A percentile compares a stretch with the other conserved stretches of the same genome.
phyloP scores from a whole-genome alignment of 1,140 invertebrate species.

The Euborellia annulipes region DNA sequence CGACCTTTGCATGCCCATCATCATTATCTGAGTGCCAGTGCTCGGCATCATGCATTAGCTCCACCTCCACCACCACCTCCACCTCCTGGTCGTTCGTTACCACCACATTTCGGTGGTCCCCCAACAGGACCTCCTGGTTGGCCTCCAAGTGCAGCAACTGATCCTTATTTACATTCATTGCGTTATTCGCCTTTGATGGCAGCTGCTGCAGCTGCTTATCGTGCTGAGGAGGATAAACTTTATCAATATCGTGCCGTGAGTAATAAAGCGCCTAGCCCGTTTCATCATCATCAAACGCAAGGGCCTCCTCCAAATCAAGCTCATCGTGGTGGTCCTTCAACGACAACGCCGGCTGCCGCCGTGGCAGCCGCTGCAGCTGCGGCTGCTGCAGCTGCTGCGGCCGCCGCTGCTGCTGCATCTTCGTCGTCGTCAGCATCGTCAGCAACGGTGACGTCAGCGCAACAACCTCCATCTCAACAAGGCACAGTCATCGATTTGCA shows the following conservation, averaged over 20 bases:
- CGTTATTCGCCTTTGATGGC: constrained; percentile 37
- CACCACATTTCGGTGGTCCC: constrained; percentile 11
- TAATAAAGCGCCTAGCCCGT: constrained; percentile 45
- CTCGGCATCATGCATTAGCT: constrained; percentile 15
- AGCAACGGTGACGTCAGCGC: neutral
- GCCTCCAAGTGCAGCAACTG: constrained; percentile 26
- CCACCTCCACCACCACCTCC: constrained; percentile 20
- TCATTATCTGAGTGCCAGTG: constrained; percentile 28
- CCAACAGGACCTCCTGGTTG: constrained; percentile 25
- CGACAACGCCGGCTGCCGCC: constrained; percentile 23
- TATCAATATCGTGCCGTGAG: constrained; percentile 50
- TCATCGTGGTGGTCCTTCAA: neutral
- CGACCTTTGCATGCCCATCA: constrained; percentile 18
- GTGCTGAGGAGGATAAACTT: constrained; percentile 38
- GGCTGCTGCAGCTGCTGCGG: constrained; percentile 30
- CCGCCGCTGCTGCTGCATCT: constrained; percentile 12
- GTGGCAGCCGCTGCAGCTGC: constrained; percentile 40
- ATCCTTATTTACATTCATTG: constrained; percentile 39
- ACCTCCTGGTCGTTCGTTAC: constrained; percentile 32
- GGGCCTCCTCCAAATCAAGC: constrained; percentile 39
- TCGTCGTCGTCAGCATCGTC: constrained; percentile 9
- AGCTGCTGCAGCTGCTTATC: constrained; percentile 26
- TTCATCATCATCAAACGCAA: constrained; percentile 49
- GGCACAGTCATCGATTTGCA: constrained; percentile 28
- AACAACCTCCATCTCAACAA: constrained; percentile 19